These are phyloP conservation scores for Leucoma salicis DNA, from an alignment of 2,888 invertebrate species.

Conservation along the genomic window DNA sequence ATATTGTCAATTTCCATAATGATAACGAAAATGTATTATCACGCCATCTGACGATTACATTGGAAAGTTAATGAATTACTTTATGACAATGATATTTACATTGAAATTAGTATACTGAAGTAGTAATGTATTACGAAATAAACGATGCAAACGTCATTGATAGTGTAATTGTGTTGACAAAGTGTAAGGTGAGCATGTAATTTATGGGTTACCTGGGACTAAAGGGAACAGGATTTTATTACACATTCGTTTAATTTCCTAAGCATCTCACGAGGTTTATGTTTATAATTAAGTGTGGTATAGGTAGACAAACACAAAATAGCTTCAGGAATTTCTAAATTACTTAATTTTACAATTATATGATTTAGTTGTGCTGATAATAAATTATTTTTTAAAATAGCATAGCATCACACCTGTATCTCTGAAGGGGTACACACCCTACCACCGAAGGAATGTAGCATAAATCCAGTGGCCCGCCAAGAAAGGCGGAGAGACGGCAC, in stretches of 20 bases:
- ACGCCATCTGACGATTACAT: no score
- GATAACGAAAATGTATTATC: no score
- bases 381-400: no score
- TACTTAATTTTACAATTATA: no score
- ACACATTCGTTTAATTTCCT: constrained; percentile 57
- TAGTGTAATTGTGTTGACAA: constrained; percentile 29
- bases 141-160: background rate
- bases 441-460: no score
- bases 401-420: no score
- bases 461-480: no score
- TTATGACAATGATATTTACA: background rate
- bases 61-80: constrained; percentile 10
- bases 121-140: constrained; percentile 6
- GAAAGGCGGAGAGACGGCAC: no score
- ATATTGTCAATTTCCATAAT: no score
- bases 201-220: constrained; percentile 52
- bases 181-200: constrained; percentile 37
- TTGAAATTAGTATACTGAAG: background rate
- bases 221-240: constrained; percentile 52
- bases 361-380: no score
- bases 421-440: no score
- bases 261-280: constrained; percentile 43
- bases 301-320: constrained; percentile 23
- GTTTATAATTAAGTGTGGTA: constrained; percentile 39
- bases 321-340: no score